Conservation (phyloP, 2,113 vertebrate genomes). For the Cairina moschata region DNA sequence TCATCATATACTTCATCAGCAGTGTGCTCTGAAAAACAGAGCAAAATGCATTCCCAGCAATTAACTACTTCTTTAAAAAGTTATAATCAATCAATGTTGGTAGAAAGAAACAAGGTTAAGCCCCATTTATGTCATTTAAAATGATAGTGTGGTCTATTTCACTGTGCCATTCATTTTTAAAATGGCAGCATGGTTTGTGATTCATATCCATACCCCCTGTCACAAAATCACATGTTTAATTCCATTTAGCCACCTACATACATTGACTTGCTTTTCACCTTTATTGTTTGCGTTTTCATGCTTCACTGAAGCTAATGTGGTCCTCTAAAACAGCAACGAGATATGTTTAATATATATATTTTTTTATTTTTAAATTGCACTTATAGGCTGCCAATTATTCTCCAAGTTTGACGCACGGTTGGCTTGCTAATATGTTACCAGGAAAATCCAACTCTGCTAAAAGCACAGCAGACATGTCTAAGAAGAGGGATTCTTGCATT, state of each 20-base stretch:
- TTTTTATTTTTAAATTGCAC: not conserved
- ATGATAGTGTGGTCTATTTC: slow-evolving; percentile 47
- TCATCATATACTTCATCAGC: slow-evolving; percentile 60
- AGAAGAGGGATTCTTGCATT: not conserved
- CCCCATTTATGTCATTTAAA: slow-evolving; percentile 6
- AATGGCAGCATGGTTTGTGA: slow-evolving; percentile 40
- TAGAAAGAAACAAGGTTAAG: slow-evolving; percentile 48
- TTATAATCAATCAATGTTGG: slow-evolving; percentile 38
- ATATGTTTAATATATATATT: not conserved
- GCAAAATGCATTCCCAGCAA: slow-evolving; percentile 49
- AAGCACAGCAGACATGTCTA: not conserved
- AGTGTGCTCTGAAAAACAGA: slow-evolving; percentile 41
- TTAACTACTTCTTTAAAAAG: slow-evolving; percentile 58
- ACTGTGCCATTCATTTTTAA: not conserved
- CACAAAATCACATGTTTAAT: slow-evolving; percentile 15
- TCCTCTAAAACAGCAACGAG: slow-evolving; percentile 10
- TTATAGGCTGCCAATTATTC: not conserved
- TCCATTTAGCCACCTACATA: slow-evolving; percentile 46
- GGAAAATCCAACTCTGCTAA: not conserved
- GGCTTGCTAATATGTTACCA: not conserved
- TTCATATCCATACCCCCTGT: slow-evolving; percentile 58
- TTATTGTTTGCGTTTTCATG: slow-evolving; percentile 31
- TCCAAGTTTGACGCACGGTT: not conserved
- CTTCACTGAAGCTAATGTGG: not conserved
- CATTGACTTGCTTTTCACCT: slow-evolving; percentile 33